Evolutionary conservation across 2,797 vertebrate species (phyloP).

Genomic region (Myotis findleyi): DNA sequence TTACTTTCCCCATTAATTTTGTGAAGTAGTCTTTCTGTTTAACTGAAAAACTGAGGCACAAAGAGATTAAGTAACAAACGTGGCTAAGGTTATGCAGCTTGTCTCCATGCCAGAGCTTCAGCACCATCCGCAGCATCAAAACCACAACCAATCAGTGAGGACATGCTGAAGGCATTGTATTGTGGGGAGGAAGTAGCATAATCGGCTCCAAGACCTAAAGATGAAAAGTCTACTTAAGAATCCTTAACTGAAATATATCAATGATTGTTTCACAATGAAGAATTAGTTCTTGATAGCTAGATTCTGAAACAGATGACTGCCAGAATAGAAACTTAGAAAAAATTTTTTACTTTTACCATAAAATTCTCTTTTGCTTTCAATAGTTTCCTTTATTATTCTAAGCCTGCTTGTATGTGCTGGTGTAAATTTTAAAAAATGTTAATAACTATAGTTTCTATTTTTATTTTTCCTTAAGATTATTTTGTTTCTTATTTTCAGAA

Average conservation of each 20-base stretch:
- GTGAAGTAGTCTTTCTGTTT: neutral
- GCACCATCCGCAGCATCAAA: neutral
- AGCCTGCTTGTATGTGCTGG: conserved; percentile 36
- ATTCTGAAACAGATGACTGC: conserved; percentile 31
- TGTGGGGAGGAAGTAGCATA: neutral
- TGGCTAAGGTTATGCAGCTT: neutral
- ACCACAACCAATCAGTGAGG: neutral
- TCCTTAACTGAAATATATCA: neutral
- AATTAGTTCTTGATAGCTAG: conserved; percentile 9
- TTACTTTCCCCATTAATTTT: neutral
- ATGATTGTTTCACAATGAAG: conserved; percentile 40
- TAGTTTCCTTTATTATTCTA: conserved; percentile 48
- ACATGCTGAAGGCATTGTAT: neutral
- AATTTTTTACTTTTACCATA: conserved; percentile 7
- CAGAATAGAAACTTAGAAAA: conserved; percentile 49
- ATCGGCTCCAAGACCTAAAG: conserved; percentile 1
- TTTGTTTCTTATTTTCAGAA: conserved; percentile 61
- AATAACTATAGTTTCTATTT: conserved; percentile 41
- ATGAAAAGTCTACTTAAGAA: neutral
- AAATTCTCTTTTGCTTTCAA: conserved; percentile 27
- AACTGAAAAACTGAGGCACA: conserved; percentile 22
- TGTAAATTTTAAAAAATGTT: conserved; percentile 28
- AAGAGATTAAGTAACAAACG: neutral
- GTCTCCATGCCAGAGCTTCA: neutral
- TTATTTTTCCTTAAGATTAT: conserved; percentile 32